Evolutionary conservation across 2,113 vertebrate species (phyloP).

Genomic region (Thymallus thymallus): DNA sequence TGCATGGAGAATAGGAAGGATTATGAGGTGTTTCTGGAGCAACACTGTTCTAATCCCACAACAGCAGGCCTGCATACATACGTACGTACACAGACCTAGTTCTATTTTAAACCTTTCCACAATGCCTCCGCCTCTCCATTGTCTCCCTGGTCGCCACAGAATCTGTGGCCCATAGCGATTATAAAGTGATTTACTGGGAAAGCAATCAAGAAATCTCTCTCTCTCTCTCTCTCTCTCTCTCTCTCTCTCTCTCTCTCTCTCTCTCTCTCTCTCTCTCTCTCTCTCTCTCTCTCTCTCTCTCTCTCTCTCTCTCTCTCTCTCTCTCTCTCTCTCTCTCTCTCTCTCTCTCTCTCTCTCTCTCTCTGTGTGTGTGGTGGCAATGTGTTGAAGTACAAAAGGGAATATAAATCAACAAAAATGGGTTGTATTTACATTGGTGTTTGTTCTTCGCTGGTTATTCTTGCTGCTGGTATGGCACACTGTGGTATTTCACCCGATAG

Average conservation of each 20-base stretch:
- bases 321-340: no score
- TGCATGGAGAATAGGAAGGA: constrained; percentile 10
- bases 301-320: no score
- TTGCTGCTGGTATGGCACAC: no score
- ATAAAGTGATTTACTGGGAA: constrained; percentile 44
- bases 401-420: no score
- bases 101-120: constrained; percentile 29
- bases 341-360: no score
- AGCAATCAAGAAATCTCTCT: constrained; percentile 29
- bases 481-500: no score
- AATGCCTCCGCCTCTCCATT: constrained; percentile 11
- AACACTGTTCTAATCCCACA: constrained; percentile 15
- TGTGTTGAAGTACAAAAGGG: no score
- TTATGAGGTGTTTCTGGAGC: constrained; percentile 23
- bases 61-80: constrained; percentile 22
- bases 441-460: no score
- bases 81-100: constrained; percentile 22
- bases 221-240: constrained; percentile 8
- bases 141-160: constrained; percentile 41
- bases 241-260: neutral
- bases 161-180: constrained; percentile 57
- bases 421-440: no score
- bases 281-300: no score
- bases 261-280: neutral
- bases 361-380: no score